Percentiles rank a stretch among this genome's conserved stretches.
phyloP scores from a whole-genome alignment of 2,888 invertebrate genomes.

The Cantharis rustica region DNA sequence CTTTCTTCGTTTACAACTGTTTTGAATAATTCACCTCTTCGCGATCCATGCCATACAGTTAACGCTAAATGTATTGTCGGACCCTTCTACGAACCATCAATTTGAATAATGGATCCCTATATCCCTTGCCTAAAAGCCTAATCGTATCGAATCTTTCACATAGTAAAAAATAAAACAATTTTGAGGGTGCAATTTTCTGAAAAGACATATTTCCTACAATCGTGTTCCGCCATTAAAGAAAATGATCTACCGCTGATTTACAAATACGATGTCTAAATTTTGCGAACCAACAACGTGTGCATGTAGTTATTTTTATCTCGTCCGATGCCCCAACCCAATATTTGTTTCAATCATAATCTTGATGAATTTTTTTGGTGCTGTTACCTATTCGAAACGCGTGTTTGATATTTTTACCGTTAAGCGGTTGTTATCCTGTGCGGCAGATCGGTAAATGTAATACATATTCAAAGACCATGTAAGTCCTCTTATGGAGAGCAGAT shows the following conservation, averaged over 20 bases:
- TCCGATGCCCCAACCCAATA: neutral
- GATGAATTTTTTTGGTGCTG: conserved; percentile 11
- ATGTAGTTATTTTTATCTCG: neutral
- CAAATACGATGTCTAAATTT: neutral
- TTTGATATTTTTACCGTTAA: conserved; percentile 32
- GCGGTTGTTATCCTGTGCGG: conserved; percentile 31
- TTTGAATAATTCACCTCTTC: conserved; percentile 47
- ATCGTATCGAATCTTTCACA: conserved; percentile 20
- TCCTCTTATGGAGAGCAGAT: conserved; percentile 33
- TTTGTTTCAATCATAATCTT: conserved; percentile 1
- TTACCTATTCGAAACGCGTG: conserved; percentile 25
- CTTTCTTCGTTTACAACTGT: conserved; percentile 52
- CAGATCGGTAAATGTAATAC: conserved; percentile 39
- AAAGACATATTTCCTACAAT: neutral
- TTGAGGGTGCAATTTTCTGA: neutral
- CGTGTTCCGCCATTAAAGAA: neutral
- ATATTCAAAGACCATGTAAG: conserved; percentile 37
- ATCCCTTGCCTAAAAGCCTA: conserved; percentile 24
- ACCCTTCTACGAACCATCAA: conserved; percentile 43
- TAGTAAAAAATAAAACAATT: conserved; percentile 13
- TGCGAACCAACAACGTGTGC: too few species aligned
- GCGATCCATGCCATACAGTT: conserved; percentile 31
- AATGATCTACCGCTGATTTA: neutral
- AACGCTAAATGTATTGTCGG: conserved; percentile 35
- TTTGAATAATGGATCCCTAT: conserved; percentile 48